Base-by-base conservation (phyloP, 1,140 invertebrate genomes). In the Drosophila repleta region DNA sequence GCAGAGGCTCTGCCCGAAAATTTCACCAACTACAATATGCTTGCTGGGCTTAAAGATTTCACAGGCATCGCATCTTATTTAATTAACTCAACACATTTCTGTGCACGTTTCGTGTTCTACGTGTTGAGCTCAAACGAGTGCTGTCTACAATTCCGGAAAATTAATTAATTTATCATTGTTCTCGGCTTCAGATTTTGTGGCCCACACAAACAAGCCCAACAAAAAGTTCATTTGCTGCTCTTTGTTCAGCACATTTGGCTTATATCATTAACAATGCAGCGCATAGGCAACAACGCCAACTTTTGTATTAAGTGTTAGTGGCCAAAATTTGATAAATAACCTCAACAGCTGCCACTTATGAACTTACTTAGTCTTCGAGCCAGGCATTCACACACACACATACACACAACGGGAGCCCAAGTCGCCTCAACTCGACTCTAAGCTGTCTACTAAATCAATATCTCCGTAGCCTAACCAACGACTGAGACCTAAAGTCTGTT, bases 131-230 rank as follows among this genome's bases (percentile, higher is more conserved):
- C 52, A n/a, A n/a, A n/a, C n/a, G 52, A 56, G 74, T 82, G 51
- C 21, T 49, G 57, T 15, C 57, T 60, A 45, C 57, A 15, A 69
- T 17, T 49, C 49, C 24, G 51, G 43, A 32, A 69, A 60, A 67
- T 79, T 83, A 83, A 83, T 83, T 83, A 83, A 83, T 83, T 83
- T 83, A 83, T 84, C 77, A 83, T 83, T 83, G 79, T 83, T 72
- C 67, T 82, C 65, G 67, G 69, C 49, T 21, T 66, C n/a, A 55
- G 70, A 73, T 73, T 79, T 79, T 67, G 71, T 79, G 75, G 48
- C 48, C 1, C 55, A 35, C 52, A 29, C 32, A 35, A 35, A 35
- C 32, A 13, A 1, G 1, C 4, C 37, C 1, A n/a, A 51, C 69
- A 68, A 76, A 74, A 83, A 74, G 64, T 79, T 78, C 26, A 56